Evolutionary conservation across 2,888 invertebrate genomes (phyloP).

Genomic region (Drosophila limbata): DNA sequence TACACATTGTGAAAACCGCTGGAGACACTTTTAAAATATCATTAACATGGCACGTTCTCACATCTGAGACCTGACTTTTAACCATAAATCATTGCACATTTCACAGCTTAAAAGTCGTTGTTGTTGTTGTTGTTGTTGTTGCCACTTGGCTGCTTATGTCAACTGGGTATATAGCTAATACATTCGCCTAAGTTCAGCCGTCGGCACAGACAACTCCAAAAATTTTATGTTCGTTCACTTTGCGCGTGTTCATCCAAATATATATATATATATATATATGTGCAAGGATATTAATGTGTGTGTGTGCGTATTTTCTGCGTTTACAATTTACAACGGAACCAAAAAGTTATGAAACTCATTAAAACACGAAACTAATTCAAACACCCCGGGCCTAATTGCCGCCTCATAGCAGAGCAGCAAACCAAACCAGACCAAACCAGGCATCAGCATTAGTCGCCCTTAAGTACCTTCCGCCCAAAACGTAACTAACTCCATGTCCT

Average conservation of each 20-base stretch:
- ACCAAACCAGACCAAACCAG: conserved; percentile 27
- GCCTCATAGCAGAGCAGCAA: conserved; percentile 62
- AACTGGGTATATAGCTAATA: conserved; percentile 64
- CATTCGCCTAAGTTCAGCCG: conserved; percentile 17
- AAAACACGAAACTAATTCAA: conserved; percentile 80
- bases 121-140: conserved; percentile 27
- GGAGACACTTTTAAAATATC: conserved; percentile 78
- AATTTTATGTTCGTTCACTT: conserved; percentile 24
- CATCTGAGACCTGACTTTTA: conserved; percentile 71
- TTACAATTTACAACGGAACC: conserved; percentile 79
- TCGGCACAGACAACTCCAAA: conserved; percentile 26
- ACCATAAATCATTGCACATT: conserved; percentile 65
- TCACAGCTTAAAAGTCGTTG: conserved; percentile 45
- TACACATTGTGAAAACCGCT: conserved; percentile 37
- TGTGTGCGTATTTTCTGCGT: conserved; percentile 51
- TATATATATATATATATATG: not conserved
- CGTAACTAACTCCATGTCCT: conserved; percentile 10
- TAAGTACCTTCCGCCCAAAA: conserved; percentile 11
- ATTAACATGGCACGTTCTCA: conserved; percentile 72
- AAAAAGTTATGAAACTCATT: conserved; percentile 79
- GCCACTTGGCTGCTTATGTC: conserved; percentile 70
- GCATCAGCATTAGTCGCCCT: conserved; percentile 34
- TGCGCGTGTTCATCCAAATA: not conserved
- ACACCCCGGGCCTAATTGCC: conserved; percentile 80
- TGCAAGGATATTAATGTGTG: not conserved